These are phyloP conservation scores for Ctenomys sociabilis DNA, from an alignment of 2,113 vertebrate species.

Conservation along the genomic window DNA sequence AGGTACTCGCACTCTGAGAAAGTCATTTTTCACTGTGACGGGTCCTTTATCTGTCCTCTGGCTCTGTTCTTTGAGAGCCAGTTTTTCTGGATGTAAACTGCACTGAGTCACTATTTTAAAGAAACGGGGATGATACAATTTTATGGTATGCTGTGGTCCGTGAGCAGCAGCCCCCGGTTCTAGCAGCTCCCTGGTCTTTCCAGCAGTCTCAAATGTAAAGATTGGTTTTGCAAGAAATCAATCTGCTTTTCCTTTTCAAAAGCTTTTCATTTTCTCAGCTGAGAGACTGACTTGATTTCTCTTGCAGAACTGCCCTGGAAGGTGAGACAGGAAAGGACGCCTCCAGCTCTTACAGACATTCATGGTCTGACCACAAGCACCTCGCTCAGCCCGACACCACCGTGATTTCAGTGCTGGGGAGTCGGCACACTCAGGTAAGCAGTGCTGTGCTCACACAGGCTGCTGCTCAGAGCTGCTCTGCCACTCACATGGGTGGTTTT, in stretches of 20 bases:
- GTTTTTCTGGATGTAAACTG: background rate
- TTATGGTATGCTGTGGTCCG: background rate
- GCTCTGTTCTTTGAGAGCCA: background rate
- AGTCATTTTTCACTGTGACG: background rate
- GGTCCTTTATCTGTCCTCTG: background rate
- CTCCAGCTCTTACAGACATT: conserved; percentile 76
- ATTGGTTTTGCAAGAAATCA: background rate
- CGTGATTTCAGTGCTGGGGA: conserved; percentile 79
- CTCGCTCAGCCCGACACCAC: conserved; percentile 84
- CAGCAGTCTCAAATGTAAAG: too few relatives aligned
- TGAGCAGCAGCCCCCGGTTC: background rate
- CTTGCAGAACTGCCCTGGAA: conserved; percentile 85
- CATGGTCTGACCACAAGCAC: conserved; percentile 91
- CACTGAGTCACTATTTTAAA: background rate
- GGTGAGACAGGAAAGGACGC: conserved; percentile 86
- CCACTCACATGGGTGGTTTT: background rate
- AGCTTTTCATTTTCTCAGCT: background rate
- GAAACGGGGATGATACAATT: too few relatives aligned
- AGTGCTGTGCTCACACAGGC: rapidly evolving
- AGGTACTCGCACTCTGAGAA: background rate
- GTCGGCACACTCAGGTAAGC: conserved; percentile 87
- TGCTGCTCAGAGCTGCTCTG: rapidly evolving
- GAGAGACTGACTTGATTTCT: conserved; percentile 28
- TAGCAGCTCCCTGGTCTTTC: background rate
- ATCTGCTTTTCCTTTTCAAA: background rate